These are phyloP conservation scores for Galeruca laticollis DNA, from an alignment of 2,888 invertebrate genomes.

Conservation along the genomic window DNA sequence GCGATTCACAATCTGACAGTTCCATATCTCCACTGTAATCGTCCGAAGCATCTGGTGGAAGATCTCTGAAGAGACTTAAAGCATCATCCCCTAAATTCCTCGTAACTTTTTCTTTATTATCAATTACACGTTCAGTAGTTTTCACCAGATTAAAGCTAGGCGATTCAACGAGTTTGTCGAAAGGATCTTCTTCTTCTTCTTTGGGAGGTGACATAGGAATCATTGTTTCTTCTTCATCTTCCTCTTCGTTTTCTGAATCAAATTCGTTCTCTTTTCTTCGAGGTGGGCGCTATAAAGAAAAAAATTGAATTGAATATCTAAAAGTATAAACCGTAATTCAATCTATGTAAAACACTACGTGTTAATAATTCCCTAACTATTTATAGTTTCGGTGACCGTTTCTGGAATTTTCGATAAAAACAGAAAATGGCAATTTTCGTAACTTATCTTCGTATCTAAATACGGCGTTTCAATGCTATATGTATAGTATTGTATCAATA, in stretches of 20 bases:
- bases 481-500: too few relatives aligned
- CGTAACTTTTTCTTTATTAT: slow-evolving; percentile 49
- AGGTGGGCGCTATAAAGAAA: neutral
- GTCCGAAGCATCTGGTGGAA: slow-evolving; percentile 61
- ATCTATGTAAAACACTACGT: too few relatives aligned
- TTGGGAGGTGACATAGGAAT: slow-evolving; percentile 34
- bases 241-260: slow-evolving; percentile 59
- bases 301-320: slow-evolving; percentile 10
- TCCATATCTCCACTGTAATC: slow-evolving; percentile 73
- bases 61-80: slow-evolving; percentile 65
- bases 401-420: too few relatives aligned
- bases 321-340: too few relatives aligned
- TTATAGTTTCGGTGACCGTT: too few relatives aligned
- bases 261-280: slow-evolving; percentile 40
- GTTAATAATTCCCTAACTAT: too few relatives aligned
- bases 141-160: slow-evolving; percentile 69
- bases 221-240: slow-evolving; percentile 55
- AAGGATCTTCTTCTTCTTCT: slow-evolving; percentile 65
- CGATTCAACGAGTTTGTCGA: slow-evolving; percentile 69
- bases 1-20: slow-evolving; percentile 73
- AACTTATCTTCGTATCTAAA: too few relatives aligned
- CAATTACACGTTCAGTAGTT: slow-evolving; percentile 45
- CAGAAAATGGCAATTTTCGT: too few relatives aligned
- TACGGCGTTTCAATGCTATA: too few relatives aligned
- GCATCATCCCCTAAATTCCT: slow-evolving; percentile 63